These are phyloP conservation scores for Agonum fuliginosum DNA, from an alignment of 2,888 invertebrate species.

Conservation along the genomic window DNA sequence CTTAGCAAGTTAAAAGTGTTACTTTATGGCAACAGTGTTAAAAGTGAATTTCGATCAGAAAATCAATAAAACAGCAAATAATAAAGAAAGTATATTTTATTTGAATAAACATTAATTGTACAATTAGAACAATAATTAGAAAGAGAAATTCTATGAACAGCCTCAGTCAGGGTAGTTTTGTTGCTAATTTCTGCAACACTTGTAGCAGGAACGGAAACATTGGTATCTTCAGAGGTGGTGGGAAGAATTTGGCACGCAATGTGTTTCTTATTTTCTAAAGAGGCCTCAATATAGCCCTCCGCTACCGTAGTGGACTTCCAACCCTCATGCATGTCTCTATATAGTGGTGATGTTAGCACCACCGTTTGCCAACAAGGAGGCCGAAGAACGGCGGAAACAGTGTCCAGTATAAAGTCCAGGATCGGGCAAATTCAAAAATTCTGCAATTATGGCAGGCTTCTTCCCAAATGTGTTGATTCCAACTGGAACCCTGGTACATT, in stretches of 20 bases:
- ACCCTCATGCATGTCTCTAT: too few species aligned
- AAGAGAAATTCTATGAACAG: not conserved
- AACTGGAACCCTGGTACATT: constrained; percentile 12
- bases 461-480: constrained; percentile 13
- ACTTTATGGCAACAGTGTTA: not conserved
- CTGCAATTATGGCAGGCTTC: not conserved
- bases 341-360: too few species aligned
- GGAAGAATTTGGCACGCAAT: constrained; percentile 12
- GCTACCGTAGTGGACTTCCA: not conserved
- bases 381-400: constrained; percentile 9
- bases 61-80: constrained; percentile 12
- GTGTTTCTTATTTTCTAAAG: not conserved
- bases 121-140: constrained; percentile 1
- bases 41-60: constrained; percentile 7
- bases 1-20: not conserved
- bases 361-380: not conserved
- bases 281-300: not conserved
- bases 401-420: not conserved
- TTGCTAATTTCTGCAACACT: not conserved
- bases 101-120: constrained; percentile 3
- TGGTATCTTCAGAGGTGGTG: not conserved
- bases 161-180: not conserved
- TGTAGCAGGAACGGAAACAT: not conserved
- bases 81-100: constrained; percentile 2
- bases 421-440: constrained; percentile 3